phyloP scores from a whole-genome alignment of 2,113 vertebrate genomes.

The Cephalopterus ornatus region DNA sequence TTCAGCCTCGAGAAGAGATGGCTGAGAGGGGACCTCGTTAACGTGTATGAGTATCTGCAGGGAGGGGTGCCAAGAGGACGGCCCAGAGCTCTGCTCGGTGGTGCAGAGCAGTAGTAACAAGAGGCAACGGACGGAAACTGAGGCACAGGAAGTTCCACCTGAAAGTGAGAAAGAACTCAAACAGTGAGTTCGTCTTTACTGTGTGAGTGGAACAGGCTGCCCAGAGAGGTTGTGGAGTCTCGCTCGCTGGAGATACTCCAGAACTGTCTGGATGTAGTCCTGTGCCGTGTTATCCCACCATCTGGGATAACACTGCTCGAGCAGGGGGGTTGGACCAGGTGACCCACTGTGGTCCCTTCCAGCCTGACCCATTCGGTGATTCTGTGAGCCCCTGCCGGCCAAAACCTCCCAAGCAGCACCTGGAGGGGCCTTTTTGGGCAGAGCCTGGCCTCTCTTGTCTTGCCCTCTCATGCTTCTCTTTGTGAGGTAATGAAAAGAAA shows the following conservation, averaged over 20 bases:
- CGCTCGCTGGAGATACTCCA: neutral
- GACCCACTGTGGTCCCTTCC: neutral
- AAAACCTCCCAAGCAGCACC: neutral
- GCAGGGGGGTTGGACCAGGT: too few relatives aligned
- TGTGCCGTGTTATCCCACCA: neutral
- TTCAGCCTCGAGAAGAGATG: too few relatives aligned
- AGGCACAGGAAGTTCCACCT: neutral
- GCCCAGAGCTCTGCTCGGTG: neutral
- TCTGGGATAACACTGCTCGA: neutral
- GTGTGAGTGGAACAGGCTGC: neutral
- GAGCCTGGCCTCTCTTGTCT: neutral
- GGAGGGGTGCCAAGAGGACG: too few relatives aligned
- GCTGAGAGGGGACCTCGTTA: neutral
- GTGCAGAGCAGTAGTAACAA: too few relatives aligned
- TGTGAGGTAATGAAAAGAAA: accelerated
- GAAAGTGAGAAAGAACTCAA: too few relatives aligned
- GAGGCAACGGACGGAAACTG: neutral
- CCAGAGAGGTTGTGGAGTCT: neutral
- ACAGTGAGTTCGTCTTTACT: neutral
- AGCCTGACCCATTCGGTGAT: neutral
- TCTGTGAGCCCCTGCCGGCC: neutral
- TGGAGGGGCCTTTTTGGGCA: neutral
- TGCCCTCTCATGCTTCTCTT: neutral
- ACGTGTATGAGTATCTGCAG: neutral
- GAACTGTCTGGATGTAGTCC: neutral